Conservation (phyloP, 1,140 invertebrate species). For the Sinonovacula constricta region DNA sequence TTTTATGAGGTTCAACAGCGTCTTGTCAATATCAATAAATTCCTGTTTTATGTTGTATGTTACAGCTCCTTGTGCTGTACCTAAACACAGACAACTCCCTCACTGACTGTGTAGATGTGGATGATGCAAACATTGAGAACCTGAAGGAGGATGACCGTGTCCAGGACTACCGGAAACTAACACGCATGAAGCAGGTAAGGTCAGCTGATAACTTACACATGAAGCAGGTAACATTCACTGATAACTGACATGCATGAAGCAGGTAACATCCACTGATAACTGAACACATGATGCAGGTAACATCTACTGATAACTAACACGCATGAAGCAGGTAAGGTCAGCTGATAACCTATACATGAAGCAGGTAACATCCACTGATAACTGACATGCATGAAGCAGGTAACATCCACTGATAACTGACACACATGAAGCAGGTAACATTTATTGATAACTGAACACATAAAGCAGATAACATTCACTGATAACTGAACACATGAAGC, state of each 20-base stretch:
- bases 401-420: too few species aligned
- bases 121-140: conserved; percentile 79
- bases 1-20: too few species aligned
- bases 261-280: too few species aligned
- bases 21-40: too few species aligned
- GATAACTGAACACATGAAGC: not conserved
- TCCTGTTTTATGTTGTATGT: not conserved
- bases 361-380: too few species aligned
- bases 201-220: not conserved
- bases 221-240: too few species aligned
- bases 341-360: not conserved
- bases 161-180: conserved; percentile 88
- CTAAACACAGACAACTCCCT: conserved; percentile 31
- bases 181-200: conserved; percentile 65
- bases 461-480: conserved; percentile 65
- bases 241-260: too few species aligned
- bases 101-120: conserved; percentile 40
- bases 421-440: too few species aligned
- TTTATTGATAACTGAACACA: conserved; percentile 84
- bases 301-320: conserved; percentile 85
- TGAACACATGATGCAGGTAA: too few species aligned
- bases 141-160: conserved; percentile 87
- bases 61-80: conserved; percentile 35
- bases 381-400: too few species aligned
- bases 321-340: conserved; percentile 64